Percentiles rank a stretch among this genome's conserved stretches.
These are phyloP conservation scores for Drosophila funebris DNA, from an alignment of 1,140 invertebrate genomes.

Conservation along the genomic window DNA sequence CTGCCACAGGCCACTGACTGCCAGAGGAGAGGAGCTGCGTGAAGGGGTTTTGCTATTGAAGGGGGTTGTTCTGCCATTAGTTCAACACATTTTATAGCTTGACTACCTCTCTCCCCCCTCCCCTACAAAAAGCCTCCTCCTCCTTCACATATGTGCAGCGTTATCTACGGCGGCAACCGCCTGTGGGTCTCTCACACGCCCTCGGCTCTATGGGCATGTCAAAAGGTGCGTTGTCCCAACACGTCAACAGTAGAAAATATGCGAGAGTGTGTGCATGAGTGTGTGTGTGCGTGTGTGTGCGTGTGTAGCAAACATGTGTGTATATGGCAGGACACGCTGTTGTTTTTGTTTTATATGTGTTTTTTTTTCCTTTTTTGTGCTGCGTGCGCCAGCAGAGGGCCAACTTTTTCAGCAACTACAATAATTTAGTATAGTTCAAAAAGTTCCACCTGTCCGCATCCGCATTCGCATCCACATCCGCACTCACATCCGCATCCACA, in stretches of 20 bases:
- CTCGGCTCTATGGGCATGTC: slow-evolving; percentile 38
- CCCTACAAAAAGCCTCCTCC: not conserved
- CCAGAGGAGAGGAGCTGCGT: not conserved
- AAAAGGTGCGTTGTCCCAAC: slow-evolving; percentile 56
- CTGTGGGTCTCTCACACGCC: not conserved
- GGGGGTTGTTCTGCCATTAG: slow-evolving; percentile 40
- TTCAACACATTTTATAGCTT: slow-evolving; percentile 61
- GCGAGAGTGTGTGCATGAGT: slow-evolving; percentile 17
- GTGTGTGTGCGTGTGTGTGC: slow-evolving; percentile 13
- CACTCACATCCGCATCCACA: slow-evolving; percentile 37
- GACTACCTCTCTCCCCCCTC: not conserved
- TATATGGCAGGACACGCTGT: slow-evolving; percentile 11
- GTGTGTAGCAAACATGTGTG: slow-evolving; percentile 13
- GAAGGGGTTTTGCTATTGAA: not conserved
- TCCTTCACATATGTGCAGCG: slow-evolving; percentile 25
- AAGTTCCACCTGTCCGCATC: slow-evolving; percentile 74
- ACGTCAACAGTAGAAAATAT: slow-evolving; percentile 10
- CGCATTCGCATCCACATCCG: slow-evolving; percentile 18
- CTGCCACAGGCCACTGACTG: slow-evolving; percentile 24
- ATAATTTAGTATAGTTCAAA: slow-evolving; percentile 82
- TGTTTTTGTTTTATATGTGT: slow-evolving; percentile 7
- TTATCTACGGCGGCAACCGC: slow-evolving; percentile 26
- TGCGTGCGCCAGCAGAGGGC: slow-evolving; percentile 10
- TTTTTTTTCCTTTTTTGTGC: slow-evolving; percentile 10
- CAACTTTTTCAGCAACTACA: slow-evolving; percentile 76